Conservation (phyloP, 1,140 invertebrate genomes). For the Rhizoglyphus robini region DNA sequence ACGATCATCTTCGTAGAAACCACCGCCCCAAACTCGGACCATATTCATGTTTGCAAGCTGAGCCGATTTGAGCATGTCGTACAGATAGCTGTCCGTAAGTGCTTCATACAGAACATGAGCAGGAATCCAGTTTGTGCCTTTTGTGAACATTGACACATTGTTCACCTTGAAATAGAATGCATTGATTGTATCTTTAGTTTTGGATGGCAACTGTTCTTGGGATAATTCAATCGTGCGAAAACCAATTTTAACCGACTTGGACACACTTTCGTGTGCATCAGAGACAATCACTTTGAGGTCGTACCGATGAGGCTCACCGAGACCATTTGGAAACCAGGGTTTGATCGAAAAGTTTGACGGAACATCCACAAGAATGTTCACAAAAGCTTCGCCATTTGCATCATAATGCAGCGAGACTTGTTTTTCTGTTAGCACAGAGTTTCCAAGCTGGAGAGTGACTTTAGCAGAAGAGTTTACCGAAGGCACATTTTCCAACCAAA, state of each 20-base stretch:
- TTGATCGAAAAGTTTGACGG: not conserved
- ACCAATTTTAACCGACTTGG: constrained; percentile 48
- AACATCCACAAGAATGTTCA: not conserved
- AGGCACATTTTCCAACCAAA: not conserved
- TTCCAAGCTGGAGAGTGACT: not conserved
- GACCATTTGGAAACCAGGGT: constrained; percentile 4
- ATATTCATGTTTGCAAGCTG: constrained; percentile 78
- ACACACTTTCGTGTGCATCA: constrained; percentile 20
- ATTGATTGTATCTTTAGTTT: not conserved
- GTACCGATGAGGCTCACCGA: not conserved
- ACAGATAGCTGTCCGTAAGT: constrained; percentile 39
- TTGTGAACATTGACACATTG: constrained; percentile 71
- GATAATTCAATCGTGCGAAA: constrained; percentile 65
- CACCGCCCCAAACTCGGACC: constrained; percentile 93
- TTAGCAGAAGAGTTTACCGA: not conserved
- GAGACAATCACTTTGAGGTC: constrained; percentile 11
- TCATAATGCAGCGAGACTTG: not conserved
- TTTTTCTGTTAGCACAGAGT: not conserved
- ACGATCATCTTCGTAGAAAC: constrained; percentile 58
- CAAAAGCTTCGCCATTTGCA: not conserved
- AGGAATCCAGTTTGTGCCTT: constrained; percentile 93
- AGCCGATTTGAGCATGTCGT: constrained; percentile 50
- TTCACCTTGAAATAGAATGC: constrained; percentile 85
- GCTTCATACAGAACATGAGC: constrained; percentile 68
- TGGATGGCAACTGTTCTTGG: constrained; percentile 30